phyloP scores from a whole-genome alignment of 2,888 invertebrate species.

The Heliconius charithonia region DNA sequence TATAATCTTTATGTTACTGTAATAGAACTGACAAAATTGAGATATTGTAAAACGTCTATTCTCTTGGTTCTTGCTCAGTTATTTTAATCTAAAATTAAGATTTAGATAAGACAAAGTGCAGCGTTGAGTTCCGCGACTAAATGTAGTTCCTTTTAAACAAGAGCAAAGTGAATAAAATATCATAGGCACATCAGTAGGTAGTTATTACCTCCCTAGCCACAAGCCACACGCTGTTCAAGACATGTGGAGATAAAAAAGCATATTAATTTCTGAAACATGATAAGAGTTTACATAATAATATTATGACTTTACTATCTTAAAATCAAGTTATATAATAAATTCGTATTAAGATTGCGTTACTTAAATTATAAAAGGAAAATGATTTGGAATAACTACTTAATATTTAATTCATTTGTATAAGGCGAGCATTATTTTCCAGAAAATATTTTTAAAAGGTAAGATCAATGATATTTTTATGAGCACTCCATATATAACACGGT shows the following conservation, averaged over 20 bases:
- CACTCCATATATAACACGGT: no score
- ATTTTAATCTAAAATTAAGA: no score
- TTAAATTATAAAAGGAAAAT: slow-evolving; percentile 25
- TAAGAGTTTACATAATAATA: slow-evolving; percentile 7
- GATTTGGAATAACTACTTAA: neutral
- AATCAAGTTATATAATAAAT: slow-evolving; percentile 15
- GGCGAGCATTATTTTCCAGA: slow-evolving; percentile 1
- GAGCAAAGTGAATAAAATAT: neutral
- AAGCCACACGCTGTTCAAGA: neutral
- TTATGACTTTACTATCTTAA: slow-evolving; percentile 10
- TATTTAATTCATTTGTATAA: slow-evolving; percentile 15
- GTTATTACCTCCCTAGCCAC: neutral
- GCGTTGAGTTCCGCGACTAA: no score
- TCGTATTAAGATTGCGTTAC: slow-evolving; percentile 16
- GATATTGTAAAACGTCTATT: no score
- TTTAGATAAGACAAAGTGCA: no score
- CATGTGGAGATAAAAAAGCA: neutral
- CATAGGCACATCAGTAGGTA: neutral
- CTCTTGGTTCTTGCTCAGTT: no score
- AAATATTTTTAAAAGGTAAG: slow-evolving; percentile 16
- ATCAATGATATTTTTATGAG: neutral
- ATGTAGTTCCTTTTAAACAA: no score
- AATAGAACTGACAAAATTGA: no score
- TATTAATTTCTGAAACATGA: neutral
- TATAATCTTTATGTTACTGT: no score